These are phyloP conservation scores for Chlorops oryzae DNA, from an alignment of 1,140 invertebrate species.

Conservation along the genomic window DNA sequence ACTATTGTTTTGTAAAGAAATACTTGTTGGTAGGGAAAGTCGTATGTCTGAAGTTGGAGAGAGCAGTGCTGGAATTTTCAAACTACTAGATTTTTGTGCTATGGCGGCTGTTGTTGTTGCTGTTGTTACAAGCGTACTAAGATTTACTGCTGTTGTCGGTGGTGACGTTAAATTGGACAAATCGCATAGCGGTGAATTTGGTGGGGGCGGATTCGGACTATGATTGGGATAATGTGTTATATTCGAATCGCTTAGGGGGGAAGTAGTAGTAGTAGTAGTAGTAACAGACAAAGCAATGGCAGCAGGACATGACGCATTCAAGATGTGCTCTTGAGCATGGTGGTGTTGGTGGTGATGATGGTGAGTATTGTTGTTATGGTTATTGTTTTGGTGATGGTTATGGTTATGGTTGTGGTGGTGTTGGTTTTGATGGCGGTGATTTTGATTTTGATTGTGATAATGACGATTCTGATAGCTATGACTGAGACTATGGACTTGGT, in stretches of 20 bases:
- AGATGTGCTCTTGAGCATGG: not conserved
- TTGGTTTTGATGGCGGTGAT: conserved; percentile 18
- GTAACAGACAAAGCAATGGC: not conserved
- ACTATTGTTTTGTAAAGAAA: too few relatives aligned
- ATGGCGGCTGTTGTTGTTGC: not conserved
- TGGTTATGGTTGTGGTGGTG: conserved; percentile 17
- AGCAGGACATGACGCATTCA: not conserved
- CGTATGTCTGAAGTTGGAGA: not conserved
- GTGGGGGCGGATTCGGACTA: conserved; percentile 3
- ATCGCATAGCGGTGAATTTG: not conserved
- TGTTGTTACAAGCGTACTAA: not conserved
- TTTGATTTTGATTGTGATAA: conserved; percentile 12
- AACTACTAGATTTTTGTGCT: not conserved
- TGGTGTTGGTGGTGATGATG: conserved; percentile 10
- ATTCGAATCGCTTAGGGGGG: not conserved
- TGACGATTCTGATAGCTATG: conserved; percentile 17
- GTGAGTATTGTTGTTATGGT: conserved; percentile 5
- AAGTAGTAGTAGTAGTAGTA: not conserved
- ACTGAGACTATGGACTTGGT: conserved; percentile 11
- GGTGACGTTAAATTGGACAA: not conserved
- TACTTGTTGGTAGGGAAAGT: not conserved
- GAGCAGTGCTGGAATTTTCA: not conserved
- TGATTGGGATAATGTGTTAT: conserved; percentile 4
- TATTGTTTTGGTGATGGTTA: conserved; percentile 9
- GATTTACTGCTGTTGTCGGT: too few relatives aligned